Base-by-base conservation (phyloP, 1,140 invertebrate genomes). In the Melitaea cinxia region DNA sequence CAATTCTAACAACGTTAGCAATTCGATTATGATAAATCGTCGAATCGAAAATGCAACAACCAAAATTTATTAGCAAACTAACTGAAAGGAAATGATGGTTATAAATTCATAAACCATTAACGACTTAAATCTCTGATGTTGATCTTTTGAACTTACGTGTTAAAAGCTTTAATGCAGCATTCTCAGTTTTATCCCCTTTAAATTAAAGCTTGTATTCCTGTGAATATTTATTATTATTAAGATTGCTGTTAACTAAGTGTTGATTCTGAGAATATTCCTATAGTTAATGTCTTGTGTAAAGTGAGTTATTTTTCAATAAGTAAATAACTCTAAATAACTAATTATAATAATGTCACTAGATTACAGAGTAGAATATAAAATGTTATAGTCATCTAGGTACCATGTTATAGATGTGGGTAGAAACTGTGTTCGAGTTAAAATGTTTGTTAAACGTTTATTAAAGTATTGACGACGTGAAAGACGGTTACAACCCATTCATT, bases 101-200 rank as follows among this genome's bases (percentile, higher is more conserved):
- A 60, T 60, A 60, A 68, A 70, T 70, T 72, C 65, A 68, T 60
- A 72, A 67, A 71, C 54, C 65, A 56, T 77, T 74, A 74, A 67
- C 53, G 42, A 72, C 49, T 74, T 67, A 57, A 45, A 66, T 70
- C 62, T 68, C 39, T 59, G 54, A 15, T 73, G 70, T 78, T 73
- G 63, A 70, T 75, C 64, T 73, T 78, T 50, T 50, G 35, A 68
- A 65, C 14, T 47, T 47, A 23, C 21, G 42, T 9, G 42, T 42
- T 42, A 42, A 39, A 42, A 42, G 37, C 42, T 47, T 47, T 21
- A 47, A 12, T 17, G 21, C n/a, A 14, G 42, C 17, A 47, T 47
- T 47, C 23, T 47, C 15, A 2, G 23, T 47, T 47, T 21, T 47
- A 47, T 23, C 21, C 6, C 9, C 9, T 3, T 47, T 23, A 23